phyloP scores from a whole-genome alignment of 2,113 vertebrate species.

The Raja brachyura region DNA sequence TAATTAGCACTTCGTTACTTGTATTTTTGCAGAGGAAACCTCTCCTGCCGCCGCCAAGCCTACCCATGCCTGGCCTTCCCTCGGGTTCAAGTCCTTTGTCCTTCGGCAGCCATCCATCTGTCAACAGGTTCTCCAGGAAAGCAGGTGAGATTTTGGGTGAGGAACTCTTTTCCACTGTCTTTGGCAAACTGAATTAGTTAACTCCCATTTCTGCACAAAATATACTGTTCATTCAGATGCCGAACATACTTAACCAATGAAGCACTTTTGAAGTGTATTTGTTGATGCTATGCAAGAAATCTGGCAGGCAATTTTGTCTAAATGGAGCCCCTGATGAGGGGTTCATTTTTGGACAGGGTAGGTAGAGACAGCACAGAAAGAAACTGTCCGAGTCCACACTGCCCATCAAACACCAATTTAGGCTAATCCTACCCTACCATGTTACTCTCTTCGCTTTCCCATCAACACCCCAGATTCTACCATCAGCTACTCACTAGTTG shows the following conservation, averaged over 20 bases:
- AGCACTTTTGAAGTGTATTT: neutral
- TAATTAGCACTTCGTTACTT: neutral
- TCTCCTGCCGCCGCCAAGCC: slow-evolving; percentile 71
- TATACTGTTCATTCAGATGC: neutral
- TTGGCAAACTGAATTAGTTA: neutral
- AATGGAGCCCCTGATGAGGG: too few species aligned
- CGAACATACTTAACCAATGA: neutral
- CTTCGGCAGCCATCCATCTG: slow-evolving; percentile 52
- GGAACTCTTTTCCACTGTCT: neutral
- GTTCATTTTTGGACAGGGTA: too few species aligned
- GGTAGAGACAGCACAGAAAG: too few species aligned
- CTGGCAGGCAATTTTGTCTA: neutral
- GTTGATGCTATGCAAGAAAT: neutral
- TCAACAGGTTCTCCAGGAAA: slow-evolving; percentile 89
- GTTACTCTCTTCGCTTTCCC: too few species aligned
- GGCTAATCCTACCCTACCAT: too few species aligned
- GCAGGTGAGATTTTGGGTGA: slow-evolving; percentile 65
- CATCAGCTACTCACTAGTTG: too few species aligned
- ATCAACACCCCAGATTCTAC: too few species aligned
- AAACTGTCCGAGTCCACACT: too few species aligned
- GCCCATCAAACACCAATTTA: too few species aligned
- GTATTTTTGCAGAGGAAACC: slow-evolving; percentile 68
- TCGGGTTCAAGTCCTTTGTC: slow-evolving; percentile 52
- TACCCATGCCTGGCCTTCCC: slow-evolving; percentile 62
- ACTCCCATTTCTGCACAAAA: neutral